phyloP scores from a whole-genome alignment of 2,113 vertebrate species.

The Pomatostomus ruficeps region DNA sequence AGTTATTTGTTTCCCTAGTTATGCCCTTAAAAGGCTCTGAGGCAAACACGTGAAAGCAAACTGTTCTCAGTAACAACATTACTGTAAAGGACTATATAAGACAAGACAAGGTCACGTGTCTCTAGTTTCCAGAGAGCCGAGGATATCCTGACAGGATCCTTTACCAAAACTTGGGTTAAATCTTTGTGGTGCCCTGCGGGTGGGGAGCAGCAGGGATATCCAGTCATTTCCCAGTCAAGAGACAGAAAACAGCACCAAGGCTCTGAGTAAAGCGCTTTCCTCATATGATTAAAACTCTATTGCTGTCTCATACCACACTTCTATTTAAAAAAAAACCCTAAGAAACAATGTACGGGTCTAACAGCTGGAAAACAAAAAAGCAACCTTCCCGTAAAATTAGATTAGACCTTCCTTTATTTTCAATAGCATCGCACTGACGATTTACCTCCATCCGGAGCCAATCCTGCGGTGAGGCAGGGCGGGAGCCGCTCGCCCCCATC shows the following conservation, averaged over 20 bases:
- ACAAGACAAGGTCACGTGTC: not conserved
- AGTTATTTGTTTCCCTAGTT: not conserved
- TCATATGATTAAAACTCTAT: not conserved
- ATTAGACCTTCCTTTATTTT: not conserved
- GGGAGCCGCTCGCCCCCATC: not conserved
- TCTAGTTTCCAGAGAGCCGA: not conserved
- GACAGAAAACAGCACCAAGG: not conserved
- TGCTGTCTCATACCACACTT: not conserved
- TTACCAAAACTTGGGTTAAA: not conserved
- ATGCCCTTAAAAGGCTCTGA: not conserved
- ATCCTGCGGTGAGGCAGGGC: not conserved
- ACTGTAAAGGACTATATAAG: not conserved
- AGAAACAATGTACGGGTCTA: not conserved
- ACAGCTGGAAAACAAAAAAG: not conserved
- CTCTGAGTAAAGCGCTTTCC: not conserved
- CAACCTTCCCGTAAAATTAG: not conserved
- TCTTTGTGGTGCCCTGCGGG: not conserved
- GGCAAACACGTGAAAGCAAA: not conserved
- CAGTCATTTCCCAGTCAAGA: not conserved
- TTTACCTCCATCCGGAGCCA: not conserved
- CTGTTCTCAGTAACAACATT: not conserved
- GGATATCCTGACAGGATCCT: not conserved
- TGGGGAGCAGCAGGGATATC: not conserved
- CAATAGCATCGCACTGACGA: not conserved
- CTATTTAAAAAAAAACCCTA: no score